Conservation (phyloP, 2,888 invertebrate species). For the Hanleya hanleyi region DNA sequence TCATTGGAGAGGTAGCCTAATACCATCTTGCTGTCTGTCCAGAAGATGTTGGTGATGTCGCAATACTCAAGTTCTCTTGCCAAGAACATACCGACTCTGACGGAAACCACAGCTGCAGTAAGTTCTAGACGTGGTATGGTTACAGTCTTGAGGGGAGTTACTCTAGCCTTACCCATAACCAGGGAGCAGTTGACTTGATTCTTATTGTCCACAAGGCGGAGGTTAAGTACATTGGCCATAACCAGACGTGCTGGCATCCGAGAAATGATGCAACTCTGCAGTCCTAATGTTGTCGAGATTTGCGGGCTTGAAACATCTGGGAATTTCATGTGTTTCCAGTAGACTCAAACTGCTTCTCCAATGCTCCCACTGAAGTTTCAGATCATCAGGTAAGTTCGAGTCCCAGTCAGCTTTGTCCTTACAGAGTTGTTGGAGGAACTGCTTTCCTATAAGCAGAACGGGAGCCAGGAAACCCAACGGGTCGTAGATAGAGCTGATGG, state of each 20-base stretch:
- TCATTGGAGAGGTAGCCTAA: conserved; percentile 35
- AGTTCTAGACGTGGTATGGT: conserved; percentile 30
- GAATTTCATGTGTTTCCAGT: conserved; percentile 5
- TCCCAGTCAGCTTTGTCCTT: conserved; percentile 35
- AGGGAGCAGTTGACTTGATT: conserved; percentile 26
- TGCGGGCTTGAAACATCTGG: conserved; percentile 16
- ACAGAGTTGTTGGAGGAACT: conserved; percentile 32
- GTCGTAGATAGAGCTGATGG: conserved; percentile 35
- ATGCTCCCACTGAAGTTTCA: conserved; percentile 14
- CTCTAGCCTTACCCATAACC: conserved; percentile 25
- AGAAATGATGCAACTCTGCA: conserved; percentile 30
- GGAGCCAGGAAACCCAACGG: conserved; percentile 41
- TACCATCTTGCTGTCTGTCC: conserved; percentile 34
- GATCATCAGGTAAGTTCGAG: conserved; percentile 21
- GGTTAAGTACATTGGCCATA: conserved; percentile 16
- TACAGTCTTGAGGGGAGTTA: conserved; percentile 32
- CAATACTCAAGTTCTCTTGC: conserved; percentile 17
- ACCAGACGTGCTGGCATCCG: conserved; percentile 22
- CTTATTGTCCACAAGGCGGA: conserved; percentile 3
- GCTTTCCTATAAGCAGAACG: conserved; percentile 28
- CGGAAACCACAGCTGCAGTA: conserved; percentile 29
- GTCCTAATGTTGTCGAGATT: conserved; percentile 15
- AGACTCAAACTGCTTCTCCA: conserved; percentile 13
- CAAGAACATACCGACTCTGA: conserved; percentile 21
- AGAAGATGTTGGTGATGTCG: conserved; percentile 16